Conservation (phyloP, 1,140 invertebrate species). For the Pteromalus puparum region DNA sequence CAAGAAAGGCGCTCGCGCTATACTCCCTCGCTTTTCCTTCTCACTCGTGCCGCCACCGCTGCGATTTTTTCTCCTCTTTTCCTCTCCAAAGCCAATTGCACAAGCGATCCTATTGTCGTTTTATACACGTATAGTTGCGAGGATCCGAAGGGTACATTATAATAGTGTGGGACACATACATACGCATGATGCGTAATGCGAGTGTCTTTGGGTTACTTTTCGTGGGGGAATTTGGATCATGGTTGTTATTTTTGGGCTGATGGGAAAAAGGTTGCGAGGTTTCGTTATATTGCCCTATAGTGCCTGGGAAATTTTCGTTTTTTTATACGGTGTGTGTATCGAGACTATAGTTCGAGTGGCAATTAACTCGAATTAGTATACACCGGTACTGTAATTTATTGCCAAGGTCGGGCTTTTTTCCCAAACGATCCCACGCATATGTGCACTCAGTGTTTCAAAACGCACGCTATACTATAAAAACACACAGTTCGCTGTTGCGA, state of each 20-base stretch:
- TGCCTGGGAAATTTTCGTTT: not conserved
- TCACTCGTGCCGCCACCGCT: not conserved
- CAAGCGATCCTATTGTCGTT: slow-evolving; percentile 43
- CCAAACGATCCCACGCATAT: not conserved
- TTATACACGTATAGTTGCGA: not conserved
- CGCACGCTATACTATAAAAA: not conserved
- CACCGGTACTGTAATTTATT: not conserved
- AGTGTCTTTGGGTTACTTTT: not conserved
- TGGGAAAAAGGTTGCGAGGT: not conserved
- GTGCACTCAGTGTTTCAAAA: not conserved
- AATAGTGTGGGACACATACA: not conserved
- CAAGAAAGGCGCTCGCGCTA: slow-evolving; percentile 38
- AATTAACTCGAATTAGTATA: not conserved
- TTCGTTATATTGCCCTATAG: not conserved
- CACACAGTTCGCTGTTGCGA: not conserved
- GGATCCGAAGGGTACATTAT: not conserved
- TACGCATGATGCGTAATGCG: not conserved
- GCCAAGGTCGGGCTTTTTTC: not conserved
- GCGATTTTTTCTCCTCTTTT: not conserved
- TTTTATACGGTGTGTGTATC: not conserved
- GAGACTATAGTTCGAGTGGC: not conserved
- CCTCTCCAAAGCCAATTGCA: slow-evolving; percentile 25
- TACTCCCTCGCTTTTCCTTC: slow-evolving; percentile 43
- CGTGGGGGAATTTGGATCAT: not conserved
- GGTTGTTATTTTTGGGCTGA: not conserved